Evolutionary conservation across 2,888 invertebrate genomes (phyloP).

Genomic region (Andrena fulva): DNA sequence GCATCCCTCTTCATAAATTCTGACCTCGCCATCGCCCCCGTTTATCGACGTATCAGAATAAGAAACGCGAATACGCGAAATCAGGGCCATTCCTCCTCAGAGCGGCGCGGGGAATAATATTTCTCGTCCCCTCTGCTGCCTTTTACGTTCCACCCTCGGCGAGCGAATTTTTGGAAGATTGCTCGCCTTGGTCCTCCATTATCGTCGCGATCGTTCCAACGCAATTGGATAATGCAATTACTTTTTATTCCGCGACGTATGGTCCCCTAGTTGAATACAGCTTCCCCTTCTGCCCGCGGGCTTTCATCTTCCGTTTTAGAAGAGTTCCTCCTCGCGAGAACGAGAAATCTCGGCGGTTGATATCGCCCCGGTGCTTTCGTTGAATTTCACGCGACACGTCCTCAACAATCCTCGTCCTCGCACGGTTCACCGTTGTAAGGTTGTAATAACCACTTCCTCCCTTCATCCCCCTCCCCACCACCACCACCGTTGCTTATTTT

Average conservation of each 20-base stretch:
- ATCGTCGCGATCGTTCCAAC: slow-evolving; percentile 15
- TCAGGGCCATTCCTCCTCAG: slow-evolving; percentile 1
- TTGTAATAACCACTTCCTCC: slow-evolving; percentile 8
- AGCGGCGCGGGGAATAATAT: slow-evolving; percentile 21
- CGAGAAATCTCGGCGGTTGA: slow-evolving; percentile 12
- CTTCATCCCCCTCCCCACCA: neutral
- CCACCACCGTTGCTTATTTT: neutral
- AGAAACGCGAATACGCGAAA: slow-evolving; percentile 40
- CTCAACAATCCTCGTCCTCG: neutral
- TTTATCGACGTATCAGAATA: slow-evolving; percentile 35
- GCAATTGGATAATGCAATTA: slow-evolving; percentile 43
- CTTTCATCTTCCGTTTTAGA: neutral
- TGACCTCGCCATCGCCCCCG: neutral
- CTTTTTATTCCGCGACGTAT: slow-evolving; percentile 17
- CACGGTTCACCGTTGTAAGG: neutral
- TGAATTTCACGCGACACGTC: slow-evolving; percentile 16
- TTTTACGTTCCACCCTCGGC: neutral
- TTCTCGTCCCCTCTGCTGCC: neutral
- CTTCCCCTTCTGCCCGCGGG: neutral
- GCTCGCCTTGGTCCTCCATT: neutral
- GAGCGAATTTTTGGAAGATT: slow-evolving; percentile 21
- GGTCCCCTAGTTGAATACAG: slow-evolving; percentile 18
- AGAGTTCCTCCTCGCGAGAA: neutral
- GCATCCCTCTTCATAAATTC: slow-evolving; percentile 49
- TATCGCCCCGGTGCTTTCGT: slow-evolving; percentile 11